These are phyloP conservation scores for Rutpela maculata DNA, from an alignment of 2,888 invertebrate species.

Conservation along the genomic window DNA sequence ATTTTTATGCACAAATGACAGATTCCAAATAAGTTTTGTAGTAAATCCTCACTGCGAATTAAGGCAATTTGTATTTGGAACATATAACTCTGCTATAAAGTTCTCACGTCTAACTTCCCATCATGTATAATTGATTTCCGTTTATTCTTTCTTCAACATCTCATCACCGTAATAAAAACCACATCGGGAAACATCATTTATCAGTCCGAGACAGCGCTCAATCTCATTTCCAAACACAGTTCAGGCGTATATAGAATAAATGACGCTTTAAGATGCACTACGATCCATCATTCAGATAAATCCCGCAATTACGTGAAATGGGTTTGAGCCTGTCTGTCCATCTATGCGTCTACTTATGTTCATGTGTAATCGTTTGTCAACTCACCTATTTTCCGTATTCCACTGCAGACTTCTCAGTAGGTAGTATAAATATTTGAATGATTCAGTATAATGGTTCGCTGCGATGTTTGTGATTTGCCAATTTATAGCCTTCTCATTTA, in stretches of 20 bases:
- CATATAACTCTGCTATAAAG: not conserved
- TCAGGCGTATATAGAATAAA: conserved; percentile 47
- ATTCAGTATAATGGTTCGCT: not conserved
- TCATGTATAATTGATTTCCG: conserved; percentile 43
- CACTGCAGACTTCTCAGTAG: not conserved
- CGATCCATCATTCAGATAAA: conserved; percentile 49
- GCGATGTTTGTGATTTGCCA: not conserved
- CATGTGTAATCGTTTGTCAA: conserved; percentile 42
- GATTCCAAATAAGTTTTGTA: too few relatives aligned
- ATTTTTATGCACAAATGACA: too few relatives aligned
- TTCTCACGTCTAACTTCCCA: conserved; percentile 29
- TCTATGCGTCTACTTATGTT: conserved; percentile 53
- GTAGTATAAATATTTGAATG: not conserved
- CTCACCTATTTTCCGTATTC: conserved; percentile 13
- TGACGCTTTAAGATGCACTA: conserved; percentile 43
- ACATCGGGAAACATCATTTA: conserved; percentile 44
- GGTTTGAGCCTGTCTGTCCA: conserved; percentile 43
- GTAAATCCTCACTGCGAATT: not conserved
- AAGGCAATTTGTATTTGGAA: conserved; percentile 15
- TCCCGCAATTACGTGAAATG: conserved; percentile 48
- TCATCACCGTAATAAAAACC: conserved; percentile 40
- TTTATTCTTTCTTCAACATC: conserved; percentile 40
- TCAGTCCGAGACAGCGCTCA: conserved; percentile 46
- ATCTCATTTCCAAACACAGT: conserved; percentile 46
- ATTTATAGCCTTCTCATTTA: not conserved